Conservation (phyloP, 2,797 vertebrate genomes). For the Odontamblyopus rebecca region DNA sequence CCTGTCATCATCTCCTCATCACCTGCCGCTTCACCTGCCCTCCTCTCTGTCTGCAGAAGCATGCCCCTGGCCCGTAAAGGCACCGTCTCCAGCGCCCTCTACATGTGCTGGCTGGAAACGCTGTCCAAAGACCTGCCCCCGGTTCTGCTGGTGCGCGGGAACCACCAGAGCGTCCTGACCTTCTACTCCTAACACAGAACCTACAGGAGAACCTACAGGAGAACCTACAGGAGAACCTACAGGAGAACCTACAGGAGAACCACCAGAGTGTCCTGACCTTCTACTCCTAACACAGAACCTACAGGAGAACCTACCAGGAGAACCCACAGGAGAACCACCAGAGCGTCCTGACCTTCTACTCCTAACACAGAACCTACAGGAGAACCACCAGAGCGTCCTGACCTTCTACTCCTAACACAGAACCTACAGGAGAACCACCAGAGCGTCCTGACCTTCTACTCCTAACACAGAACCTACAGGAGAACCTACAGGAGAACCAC, state of each 20-base stretch:
- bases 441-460: too few species aligned
- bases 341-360: too few species aligned
- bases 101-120: constrained; percentile 96
- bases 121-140: constrained; percentile 91
- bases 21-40: too few species aligned
- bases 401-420: too few species aligned
- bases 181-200: constrained; percentile 88
- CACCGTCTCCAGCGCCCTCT: constrained; percentile 91
- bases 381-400: too few species aligned
- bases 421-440: too few species aligned
- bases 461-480: too few species aligned
- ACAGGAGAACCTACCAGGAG: too few species aligned
- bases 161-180: constrained; percentile 97
- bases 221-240: too few species aligned
- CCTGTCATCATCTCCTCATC: too few species aligned
- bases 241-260: neutral
- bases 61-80: constrained; percentile 95
- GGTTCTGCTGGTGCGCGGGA: constrained; percentile 91
- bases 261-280: neutral
- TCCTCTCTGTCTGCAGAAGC: constrained; percentile 76
- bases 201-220: neutral
- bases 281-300: neutral
- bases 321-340: too few species aligned
- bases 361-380: too few species aligned
- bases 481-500: constrained; percentile 75